A percentile compares a stretch with the other conserved stretches of the same genome.
These are phyloP conservation scores for Propithecus deckenii DNA, from an alignment of 2,797 vertebrate species.

Conservation along the genomic window DNA sequence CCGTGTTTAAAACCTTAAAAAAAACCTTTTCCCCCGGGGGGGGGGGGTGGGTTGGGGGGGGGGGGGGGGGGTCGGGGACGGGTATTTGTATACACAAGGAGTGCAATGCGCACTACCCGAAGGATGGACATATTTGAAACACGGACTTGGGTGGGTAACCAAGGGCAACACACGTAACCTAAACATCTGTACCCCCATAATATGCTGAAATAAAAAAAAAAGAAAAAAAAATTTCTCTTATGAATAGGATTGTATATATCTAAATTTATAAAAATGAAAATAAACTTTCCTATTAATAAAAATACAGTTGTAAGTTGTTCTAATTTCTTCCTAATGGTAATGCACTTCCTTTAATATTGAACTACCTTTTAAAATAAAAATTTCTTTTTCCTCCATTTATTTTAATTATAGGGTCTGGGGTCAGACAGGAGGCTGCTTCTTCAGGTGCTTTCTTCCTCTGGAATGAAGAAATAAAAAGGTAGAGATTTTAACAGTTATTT, in stretches of 20 bases:
- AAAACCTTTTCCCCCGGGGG: no score
- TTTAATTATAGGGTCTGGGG: background rate
- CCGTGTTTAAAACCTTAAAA: no score
- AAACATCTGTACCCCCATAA: no score
- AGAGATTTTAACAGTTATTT: constrained; percentile 41
- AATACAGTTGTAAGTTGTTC: background rate
- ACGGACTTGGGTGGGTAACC: no score
- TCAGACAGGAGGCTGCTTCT: background rate
- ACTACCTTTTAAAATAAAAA: background rate
- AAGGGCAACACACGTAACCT: no score
- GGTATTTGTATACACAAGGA: no score
- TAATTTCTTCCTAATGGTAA: background rate
- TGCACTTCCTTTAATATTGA: background rate
- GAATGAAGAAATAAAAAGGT: constrained; percentile 12
- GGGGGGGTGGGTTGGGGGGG: no score
- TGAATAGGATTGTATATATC: background rate
- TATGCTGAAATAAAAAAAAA: no score
- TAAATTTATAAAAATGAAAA: background rate
- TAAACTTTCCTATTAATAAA: background rate
- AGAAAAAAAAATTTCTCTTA: background rate
- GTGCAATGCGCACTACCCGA: no score
- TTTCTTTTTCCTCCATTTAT: background rate
- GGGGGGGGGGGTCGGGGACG: no score
- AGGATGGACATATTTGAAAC: no score
- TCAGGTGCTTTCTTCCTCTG: background rate